A percentile compares a stretch with the other conserved stretches of the same genome.
Evolutionary conservation across 2,888 invertebrate genomes (phyloP).

Genomic region (Eudemis profundana): DNA sequence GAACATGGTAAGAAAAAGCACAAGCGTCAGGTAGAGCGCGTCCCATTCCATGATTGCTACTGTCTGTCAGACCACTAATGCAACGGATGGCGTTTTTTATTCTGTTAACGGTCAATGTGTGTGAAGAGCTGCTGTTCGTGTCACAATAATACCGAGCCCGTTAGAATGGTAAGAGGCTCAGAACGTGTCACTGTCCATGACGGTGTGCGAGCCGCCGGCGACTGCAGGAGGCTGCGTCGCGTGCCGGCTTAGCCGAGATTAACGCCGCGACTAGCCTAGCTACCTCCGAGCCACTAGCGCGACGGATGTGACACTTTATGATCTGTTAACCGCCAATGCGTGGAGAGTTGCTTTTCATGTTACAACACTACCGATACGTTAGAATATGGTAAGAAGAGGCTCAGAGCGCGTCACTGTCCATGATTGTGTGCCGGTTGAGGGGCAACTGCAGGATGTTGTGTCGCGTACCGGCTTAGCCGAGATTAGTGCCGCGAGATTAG

Average conservation of each 20-base stretch:
- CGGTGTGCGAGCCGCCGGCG: conserved; percentile 25
- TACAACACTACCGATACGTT: no score
- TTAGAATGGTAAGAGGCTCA: no score
- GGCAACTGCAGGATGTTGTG: conserved; percentile 44
- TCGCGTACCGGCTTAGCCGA: conserved; percentile 45
- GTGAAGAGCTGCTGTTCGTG: no score
- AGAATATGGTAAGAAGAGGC: no score
- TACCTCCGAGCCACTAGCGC: conserved; percentile 5
- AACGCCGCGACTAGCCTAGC: conserved; percentile 9
- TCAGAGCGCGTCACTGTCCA: no score
- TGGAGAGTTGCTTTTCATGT: no score
- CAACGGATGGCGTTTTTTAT: no score
- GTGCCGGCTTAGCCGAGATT: conserved; percentile 43
- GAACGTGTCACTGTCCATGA: no score
- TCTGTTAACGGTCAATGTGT: no score
- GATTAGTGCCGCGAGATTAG: conserved; percentile 1
- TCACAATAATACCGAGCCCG: no score
- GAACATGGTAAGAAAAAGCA: conserved; percentile 53
- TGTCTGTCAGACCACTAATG: no score
- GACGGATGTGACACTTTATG: background rate
- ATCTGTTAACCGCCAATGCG: no score
- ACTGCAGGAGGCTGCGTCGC: conserved; percentile 45
- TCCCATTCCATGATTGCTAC: conserved; percentile 63
- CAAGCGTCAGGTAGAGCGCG: conserved; percentile 57
- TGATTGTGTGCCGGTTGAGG: conserved; percentile 15